These are phyloP conservation scores for Xiphophorus couchianus DNA, from an alignment of 2,113 vertebrate species.

Conservation along the genomic window DNA sequence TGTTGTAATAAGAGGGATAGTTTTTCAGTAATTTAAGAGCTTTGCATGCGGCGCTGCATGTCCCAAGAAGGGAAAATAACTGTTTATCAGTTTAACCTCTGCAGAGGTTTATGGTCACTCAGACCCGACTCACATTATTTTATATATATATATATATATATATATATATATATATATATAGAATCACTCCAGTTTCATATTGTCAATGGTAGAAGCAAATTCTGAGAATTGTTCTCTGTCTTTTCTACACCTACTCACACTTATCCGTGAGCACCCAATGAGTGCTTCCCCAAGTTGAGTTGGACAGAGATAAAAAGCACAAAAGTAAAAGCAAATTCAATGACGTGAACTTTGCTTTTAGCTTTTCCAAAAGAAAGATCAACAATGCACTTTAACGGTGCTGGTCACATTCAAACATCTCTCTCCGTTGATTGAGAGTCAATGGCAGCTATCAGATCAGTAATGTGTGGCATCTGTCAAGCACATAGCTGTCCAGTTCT, in stretches of 20 bases:
- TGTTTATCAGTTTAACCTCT: background rate
- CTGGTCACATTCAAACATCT: background rate
- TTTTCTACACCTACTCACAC: background rate
- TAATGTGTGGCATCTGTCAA: constrained; percentile 1
- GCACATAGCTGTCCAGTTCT: background rate
- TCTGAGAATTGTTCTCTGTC: background rate
- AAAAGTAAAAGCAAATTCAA: constrained; percentile 37
- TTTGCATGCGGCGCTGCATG: background rate
- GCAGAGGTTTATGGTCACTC: background rate
- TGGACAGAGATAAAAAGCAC: constrained; percentile 30
- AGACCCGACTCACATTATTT: too few species aligned
- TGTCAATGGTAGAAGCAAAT: background rate
- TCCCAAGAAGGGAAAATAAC: background rate
- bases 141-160: too few species aligned
- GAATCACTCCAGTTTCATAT: background rate
- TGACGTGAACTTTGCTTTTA: constrained; percentile 33
- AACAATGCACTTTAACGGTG: background rate
- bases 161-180: too few species aligned
- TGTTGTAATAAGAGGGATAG: background rate
- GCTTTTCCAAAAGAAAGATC: constrained; percentile 17
- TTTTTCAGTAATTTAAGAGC: background rate
- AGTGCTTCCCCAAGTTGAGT: constrained; percentile 29
- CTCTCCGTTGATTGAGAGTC: background rate
- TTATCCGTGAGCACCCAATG: constrained; percentile 32
- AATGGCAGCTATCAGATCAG: background rate